A percentile compares a stretch with the other conserved stretches of the same genome.
Conservation (phyloP, 2,797 vertebrate species). For the Rhabdophis nuchalis region DNA sequence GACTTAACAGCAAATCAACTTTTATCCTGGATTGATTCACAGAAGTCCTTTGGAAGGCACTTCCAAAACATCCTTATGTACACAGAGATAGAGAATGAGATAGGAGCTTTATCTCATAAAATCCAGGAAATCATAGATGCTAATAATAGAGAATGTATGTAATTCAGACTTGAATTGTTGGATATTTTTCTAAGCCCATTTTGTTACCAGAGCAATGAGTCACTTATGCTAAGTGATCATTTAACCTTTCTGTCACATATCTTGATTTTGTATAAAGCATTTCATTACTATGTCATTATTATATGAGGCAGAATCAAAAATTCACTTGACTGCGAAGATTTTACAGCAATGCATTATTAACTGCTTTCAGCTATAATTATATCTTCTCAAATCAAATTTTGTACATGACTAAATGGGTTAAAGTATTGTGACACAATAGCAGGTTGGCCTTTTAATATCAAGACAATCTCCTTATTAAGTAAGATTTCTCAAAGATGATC, state of each 20-base stretch:
- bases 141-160: background rate
- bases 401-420: constrained; percentile 22
- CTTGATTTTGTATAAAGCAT: constrained; percentile 14
- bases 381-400: constrained; percentile 44
- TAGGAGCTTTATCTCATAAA: background rate
- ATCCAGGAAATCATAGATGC: background rate
- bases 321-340: constrained; percentile 29
- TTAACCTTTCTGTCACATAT: constrained; percentile 21
- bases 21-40: background rate
- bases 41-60: background rate
- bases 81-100: background rate
- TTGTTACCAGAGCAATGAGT: constrained; percentile 5
- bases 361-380: constrained; percentile 39
- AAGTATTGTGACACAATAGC: constrained; percentile 24
- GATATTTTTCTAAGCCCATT: background rate
- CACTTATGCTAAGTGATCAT: constrained; percentile 12
- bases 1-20: background rate
- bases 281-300: constrained; percentile 27
- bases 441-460: constrained; percentile 12
- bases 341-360: constrained; percentile 48
- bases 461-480: background rate
- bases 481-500: background rate
- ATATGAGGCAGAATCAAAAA: constrained; percentile 47
- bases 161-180: background rate
- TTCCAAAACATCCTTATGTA: too few species aligned